Evolutionary conservation across 1,140 invertebrate species (phyloP), one percentile per base, ranked within the genome.

Genomic region (Drosophila triauraria): DNA sequence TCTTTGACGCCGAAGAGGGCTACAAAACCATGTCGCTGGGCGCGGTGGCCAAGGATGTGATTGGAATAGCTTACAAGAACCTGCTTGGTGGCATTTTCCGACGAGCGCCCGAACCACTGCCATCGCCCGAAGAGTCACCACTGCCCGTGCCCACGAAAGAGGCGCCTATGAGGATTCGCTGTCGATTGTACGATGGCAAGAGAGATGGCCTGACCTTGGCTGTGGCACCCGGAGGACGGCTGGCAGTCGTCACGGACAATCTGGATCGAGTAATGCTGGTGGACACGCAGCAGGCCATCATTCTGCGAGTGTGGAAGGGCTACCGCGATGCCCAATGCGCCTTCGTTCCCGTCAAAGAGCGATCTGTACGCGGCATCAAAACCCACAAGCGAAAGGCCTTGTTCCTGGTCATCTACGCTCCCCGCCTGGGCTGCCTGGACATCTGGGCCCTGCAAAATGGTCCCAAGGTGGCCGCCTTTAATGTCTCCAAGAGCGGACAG

Each of bases 261-360:
- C 95, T 98, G 84, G 98, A 98, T 17, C 94, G 98, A 80, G 96
- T 99, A 0, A 95, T 96, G 51, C 93, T 99, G 4, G 91, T 99
- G 15, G 98, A 99, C 93, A 95, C 97, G 25, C 94, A 94, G 42
- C 95, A 95, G 84, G 97, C 97, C 9, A 94, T 97, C 59, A 95
- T 96, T 20, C 92, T 99, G 20, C 94, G 97, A 65, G 96, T 99
- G 92, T 98, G 98, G 94, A 99, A 99, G 94, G 98, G 98, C 10
- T 99, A 98, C 92, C 94, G 98, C 64, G 97, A 99, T 93, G 98
- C 98, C 9, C 97, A 99, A 90, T 98, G 97, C 93, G 96, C 96
- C 8, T 99, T 98, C 95, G 93, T 99, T 15, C 82, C 92, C 23
- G 80, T 93, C 10, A 93, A 93, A 40, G 93, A 93, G 62, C 82